These are phyloP conservation scores for Cryptus viduatorius DNA, from an alignment of 2,888 invertebrate species.

Conservation along the genomic window DNA sequence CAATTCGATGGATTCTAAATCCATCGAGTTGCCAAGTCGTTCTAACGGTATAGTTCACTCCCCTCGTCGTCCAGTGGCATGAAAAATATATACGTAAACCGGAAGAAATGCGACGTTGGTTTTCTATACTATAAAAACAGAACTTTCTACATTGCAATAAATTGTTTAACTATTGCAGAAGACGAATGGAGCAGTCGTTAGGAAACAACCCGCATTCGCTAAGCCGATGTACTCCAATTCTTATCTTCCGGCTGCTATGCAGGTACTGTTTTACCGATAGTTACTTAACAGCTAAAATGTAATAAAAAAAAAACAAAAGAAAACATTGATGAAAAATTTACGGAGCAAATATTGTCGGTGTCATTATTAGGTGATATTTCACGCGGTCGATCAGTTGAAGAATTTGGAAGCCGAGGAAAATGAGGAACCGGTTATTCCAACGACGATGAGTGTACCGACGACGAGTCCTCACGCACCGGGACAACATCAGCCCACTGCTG, in stretches of 20 bases:
- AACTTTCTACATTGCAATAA: slow-evolving; percentile 16
- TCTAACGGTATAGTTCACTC: slow-evolving; percentile 30
- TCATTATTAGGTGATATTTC: slow-evolving; percentile 78
- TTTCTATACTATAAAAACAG: neutral
- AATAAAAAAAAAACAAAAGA: neutral
- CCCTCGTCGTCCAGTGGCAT: neutral
- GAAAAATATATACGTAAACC: neutral
- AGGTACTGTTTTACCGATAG: slow-evolving; percentile 82
- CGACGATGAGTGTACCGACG: slow-evolving; percentile 63
- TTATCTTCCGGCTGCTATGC: slow-evolving; percentile 90
- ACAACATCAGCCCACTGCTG: slow-evolving; percentile 71
- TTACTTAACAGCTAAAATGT: neutral
- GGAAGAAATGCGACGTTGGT: slow-evolving; percentile 13
- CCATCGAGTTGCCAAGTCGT: neutral
- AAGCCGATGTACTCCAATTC: slow-evolving; percentile 87
- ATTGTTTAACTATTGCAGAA: slow-evolving; percentile 63
- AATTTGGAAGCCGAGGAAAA: slow-evolving; percentile 70
- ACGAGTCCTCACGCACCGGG: slow-evolving; percentile 76
- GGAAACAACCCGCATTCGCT: slow-evolving; percentile 78
- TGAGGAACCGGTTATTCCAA: slow-evolving; percentile 42
- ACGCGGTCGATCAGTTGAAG: slow-evolving; percentile 80
- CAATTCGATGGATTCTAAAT: neutral
- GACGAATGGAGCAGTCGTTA: slow-evolving; percentile 73
- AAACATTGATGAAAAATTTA: neutral
- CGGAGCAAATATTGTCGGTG: neutral